Percentiles rank a stretch among this genome's conserved stretches.
These are phyloP conservation scores for Caiman crocodilus DNA, from an alignment of 2,797 vertebrate genomes.

Conservation along the genomic window DNA sequence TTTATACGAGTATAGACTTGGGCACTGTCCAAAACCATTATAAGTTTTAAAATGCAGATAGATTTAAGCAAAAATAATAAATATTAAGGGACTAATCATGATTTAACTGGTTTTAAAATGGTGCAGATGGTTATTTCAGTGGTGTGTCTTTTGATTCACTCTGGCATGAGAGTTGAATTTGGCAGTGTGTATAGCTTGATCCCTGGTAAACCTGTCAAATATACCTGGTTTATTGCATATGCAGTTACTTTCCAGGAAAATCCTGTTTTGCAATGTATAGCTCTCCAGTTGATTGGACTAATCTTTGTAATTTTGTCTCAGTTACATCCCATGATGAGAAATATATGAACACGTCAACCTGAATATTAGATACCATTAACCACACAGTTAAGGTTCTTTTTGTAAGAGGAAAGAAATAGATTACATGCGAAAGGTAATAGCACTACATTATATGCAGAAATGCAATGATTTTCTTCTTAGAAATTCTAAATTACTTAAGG, in stretches of 20 bases:
- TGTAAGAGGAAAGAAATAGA: not conserved
- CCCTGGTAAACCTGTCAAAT: not conserved
- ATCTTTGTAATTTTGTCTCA: not conserved
- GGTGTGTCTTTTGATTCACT: not conserved
- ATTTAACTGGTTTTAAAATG: not conserved
- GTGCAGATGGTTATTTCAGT: not conserved
- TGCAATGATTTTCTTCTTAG: slow-evolving; percentile 27
- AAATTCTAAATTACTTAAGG: not conserved
- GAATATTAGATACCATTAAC: slow-evolving; percentile 3
- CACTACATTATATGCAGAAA: not conserved
- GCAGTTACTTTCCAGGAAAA: not conserved
- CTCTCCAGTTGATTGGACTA: not conserved
- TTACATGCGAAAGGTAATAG: not conserved
- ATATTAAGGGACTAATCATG: not conserved
- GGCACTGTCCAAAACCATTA: not conserved
- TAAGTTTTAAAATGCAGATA: not conserved
- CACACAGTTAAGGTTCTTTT: slow-evolving; percentile 2
- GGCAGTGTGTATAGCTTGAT: accelerated
- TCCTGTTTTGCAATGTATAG: not conserved
- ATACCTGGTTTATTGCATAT: not conserved
- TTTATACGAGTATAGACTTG: not conserved
- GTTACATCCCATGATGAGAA: not conserved
- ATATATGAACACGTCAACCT: not conserved
- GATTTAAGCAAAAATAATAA: not conserved
- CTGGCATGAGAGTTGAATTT: slow-evolving; percentile 8